Evolutionary conservation across 1,140 invertebrate species (phyloP).

Genomic region (Drosophila grimshawi): DNA sequence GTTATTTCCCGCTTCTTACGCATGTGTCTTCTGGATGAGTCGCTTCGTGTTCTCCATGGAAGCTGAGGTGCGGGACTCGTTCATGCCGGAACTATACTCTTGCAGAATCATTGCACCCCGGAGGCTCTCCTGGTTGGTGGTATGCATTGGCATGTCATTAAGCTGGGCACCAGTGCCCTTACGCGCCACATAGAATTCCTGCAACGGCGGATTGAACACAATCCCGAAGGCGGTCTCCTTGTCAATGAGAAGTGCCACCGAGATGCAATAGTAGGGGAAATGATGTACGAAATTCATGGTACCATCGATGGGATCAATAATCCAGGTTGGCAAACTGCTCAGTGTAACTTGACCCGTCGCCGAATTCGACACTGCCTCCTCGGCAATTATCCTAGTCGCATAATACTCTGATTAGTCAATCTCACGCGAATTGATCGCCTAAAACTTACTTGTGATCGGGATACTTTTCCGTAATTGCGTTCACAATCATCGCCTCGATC

Average conservation of each 20-base stretch:
- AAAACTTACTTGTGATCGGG: conserved; percentile 57
- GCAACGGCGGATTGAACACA: conserved; percentile 94
- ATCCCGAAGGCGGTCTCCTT: conserved; percentile 90
- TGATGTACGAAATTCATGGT: conserved; percentile 95
- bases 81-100: conserved; percentile 86
- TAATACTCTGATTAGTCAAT: neutral
- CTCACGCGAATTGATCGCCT: neutral
- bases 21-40: conserved; percentile 90
- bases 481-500: conserved; percentile 49
- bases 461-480: conserved; percentile 41
- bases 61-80: conserved; percentile 87
- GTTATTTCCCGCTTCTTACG: conserved; percentile 86
- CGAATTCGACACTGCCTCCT: conserved; percentile 90
- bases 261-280: conserved; percentile 92
- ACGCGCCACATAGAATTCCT: conserved; percentile 85
- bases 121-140: conserved; percentile 34
- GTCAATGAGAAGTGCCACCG: conserved; percentile 90
- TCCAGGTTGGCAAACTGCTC: conserved; percentile 97
- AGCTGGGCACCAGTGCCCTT: conserved; percentile 43
- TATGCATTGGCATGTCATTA: conserved; percentile 33
- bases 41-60: conserved; percentile 90
- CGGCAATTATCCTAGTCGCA: conserved; percentile 94
- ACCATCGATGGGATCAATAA: conserved; percentile 96
- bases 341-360: conserved; percentile 87
- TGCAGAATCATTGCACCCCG: conserved; percentile 50